Base-by-base conservation (phyloP, 2,113 vertebrate genomes). In the Ptilonorhynchus violaceus region DNA sequence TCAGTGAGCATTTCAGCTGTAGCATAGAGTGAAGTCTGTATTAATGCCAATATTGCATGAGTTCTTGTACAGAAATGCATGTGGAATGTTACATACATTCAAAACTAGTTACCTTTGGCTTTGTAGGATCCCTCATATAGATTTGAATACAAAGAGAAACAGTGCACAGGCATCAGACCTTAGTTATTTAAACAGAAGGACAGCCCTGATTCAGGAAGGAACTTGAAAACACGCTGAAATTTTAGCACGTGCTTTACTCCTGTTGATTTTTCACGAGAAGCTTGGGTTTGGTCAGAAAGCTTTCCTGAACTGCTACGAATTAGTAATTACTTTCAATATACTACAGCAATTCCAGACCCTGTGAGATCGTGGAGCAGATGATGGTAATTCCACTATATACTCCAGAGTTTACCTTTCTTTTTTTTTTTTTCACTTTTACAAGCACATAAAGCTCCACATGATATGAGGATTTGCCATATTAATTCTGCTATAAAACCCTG, bases 31-130 rank as follows among this genome's bases (percentile, higher is more conserved):
- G 83, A 83, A 95, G 75, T 94, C 88, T 95, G 91, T 97, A 86
- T 93, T 90, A 91, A 93, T 79, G 93, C 95, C 81, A 92, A 53
- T 96, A 88, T 95, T 97, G 97, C 97, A 97, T 97, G 97, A 96
- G 62, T 95, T 87, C 78, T 92, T 97, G 94, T 97, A 97, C 84
- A 97, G 93, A 97, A 97, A 97, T 97, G 96, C 96, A 97, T 97
- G 97, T 95, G 75, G 69, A 90, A 94, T 75, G 91, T 93, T 89
- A 22, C 62, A 56, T 63, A 53, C 88, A 33, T 66, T 81, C 84
- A 73, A 67, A 92, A 83, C 39, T 94, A 96, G 84, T 76, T 94
- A 35, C 20, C 79, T 87, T 75, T 75, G 88, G 60, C 93, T 94
- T 92, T 72, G 67, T 96, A 95, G 92, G 60, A 88, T 79, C 82